Evolutionary conservation across 2,888 invertebrate species (phyloP).

Genomic region (Orthonevra nobilis): DNA sequence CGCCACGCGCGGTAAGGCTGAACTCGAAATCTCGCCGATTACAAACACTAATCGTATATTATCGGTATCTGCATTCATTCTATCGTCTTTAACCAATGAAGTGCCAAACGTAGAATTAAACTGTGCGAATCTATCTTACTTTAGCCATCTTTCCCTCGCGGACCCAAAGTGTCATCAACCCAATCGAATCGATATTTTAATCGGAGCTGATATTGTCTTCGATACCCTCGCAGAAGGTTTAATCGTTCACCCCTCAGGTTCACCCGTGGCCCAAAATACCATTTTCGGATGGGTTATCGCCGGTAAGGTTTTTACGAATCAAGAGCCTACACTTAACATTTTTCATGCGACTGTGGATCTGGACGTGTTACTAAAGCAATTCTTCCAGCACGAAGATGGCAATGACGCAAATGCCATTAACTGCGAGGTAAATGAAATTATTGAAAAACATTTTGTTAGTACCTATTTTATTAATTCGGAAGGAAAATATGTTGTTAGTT

Average conservation of each 20-base stretch:
- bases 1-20: constrained; percentile 13
- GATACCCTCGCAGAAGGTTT: constrained; percentile 10
- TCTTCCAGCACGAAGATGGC: constrained; percentile 9
- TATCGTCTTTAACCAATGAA: constrained; percentile 1
- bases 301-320: constrained; percentile 1
- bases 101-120: constrained; percentile 5
- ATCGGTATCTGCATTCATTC: constrained; percentile 9
- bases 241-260: constrained; percentile 9
- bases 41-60: background rate
- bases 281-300: constrained; percentile 24
- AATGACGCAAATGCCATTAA: background rate
- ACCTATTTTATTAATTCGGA: background rate
- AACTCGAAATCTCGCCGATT: constrained; percentile 1
- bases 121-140: background rate
- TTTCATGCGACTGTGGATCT: background rate
- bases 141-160: constrained; percentile 9
- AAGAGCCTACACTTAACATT: background rate
- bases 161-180: constrained; percentile 8
- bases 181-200: constrained; percentile 30
- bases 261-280: constrained; percentile 10
- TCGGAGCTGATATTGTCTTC: constrained; percentile 40
- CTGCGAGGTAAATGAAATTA: background rate
- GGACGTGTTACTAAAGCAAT: background rate
- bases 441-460: constrained; percentile 2
- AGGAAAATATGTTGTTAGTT: background rate